Evolutionary conservation across 2,888 invertebrate genomes (phyloP), one percentile per base, ranked within the genome.

Genomic region (Patella pellucida): DNA sequence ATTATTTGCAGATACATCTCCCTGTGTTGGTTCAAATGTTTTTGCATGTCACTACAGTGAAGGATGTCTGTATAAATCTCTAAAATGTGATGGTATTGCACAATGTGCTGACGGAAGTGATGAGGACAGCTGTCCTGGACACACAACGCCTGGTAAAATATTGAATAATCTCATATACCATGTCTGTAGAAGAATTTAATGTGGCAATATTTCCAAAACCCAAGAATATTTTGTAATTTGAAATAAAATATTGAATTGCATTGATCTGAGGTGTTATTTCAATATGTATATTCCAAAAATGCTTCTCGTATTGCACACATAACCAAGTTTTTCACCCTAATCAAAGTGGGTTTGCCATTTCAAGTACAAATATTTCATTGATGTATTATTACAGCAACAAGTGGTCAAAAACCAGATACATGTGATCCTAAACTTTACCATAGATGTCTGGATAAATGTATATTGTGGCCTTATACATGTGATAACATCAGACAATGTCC

Each of bases 21-120:
- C 52, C 4, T 80, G 81, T 54, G 67, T 41, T 41, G 41, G 56
- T 9, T 16, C 68, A 0, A 73, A 54, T 11, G 92, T 93, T 87
- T 94, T 94, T 80, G 91, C 92, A 1, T 94, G 94, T 82, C 79
- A 76, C 23, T 92, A 92, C 80, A 75, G 78, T 9, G 93, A 94
- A 0, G 92, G 92, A 7, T 94, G 94, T 82, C 94, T 95, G 78
- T 92, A 92, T 54, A 91, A 92, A 74, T 88, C 93, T 0, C 90
- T 92, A 41, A 91, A 93, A 3, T 86, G 86, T 73, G 79, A 86
- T 72, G 79, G 79, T 15, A 67, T 27, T 7, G 0, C 14, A 4
- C 79, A 86, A 71, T 86, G 96, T 87, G 92, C 93, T 79, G 96
- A 96, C 86, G 94, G 93, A 14, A 93, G 93, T 69, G 96, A 96